phyloP scores from a whole-genome alignment of 2,888 invertebrate genomes.

The Drosophila emarginata region DNA sequence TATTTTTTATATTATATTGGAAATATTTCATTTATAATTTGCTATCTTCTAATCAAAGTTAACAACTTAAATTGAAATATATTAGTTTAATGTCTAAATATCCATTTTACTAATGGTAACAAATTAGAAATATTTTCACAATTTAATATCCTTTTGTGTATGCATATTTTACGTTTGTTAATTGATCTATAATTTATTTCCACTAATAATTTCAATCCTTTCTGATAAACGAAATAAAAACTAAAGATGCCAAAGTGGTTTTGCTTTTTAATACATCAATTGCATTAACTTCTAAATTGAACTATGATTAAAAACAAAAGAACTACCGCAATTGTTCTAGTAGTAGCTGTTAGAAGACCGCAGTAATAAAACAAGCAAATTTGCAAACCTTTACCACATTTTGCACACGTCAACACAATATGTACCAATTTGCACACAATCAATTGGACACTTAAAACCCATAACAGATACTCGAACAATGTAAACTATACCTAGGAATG shows the following conservation, averaged over 20 bases:
- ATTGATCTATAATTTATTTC: too few species aligned
- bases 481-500: slow-evolving; percentile 30
- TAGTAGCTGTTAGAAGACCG: background rate
- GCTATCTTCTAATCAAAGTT: too few species aligned
- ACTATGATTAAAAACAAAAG: background rate
- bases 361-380: slow-evolving; percentile 34
- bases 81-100: too few species aligned
- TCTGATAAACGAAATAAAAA: background rate
- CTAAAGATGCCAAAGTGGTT: background rate
- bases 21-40: too few species aligned
- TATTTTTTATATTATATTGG: too few species aligned
- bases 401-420: slow-evolving; percentile 48
- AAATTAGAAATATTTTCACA: too few species aligned
- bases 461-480: slow-evolving; percentile 50
- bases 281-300: background rate
- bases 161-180: too few species aligned
- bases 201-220: background rate
- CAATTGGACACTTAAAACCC: slow-evolving; percentile 48
- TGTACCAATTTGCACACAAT: slow-evolving; percentile 42
- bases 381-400: slow-evolving; percentile 28
- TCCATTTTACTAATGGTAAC: too few species aligned
- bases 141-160: too few species aligned
- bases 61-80: too few species aligned
- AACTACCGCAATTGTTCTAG: background rate
- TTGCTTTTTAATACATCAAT: background rate